Evolutionary conservation across 2,797 vertebrate species (phyloP).

Genomic region (Pangasius macronema): DNA sequence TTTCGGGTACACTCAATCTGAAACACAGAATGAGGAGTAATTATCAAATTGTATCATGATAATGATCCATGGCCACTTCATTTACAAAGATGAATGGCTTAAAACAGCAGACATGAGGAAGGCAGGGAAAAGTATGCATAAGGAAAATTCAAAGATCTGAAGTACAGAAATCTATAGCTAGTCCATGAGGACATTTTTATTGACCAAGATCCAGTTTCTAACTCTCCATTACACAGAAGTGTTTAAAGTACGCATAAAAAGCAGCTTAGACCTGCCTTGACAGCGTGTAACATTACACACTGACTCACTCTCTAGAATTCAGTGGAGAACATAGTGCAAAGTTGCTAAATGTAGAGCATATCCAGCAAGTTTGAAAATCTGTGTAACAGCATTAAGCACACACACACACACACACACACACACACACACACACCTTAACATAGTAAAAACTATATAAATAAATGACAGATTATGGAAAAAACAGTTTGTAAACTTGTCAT

Average conservation of each 20-base stretch:
- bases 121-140: not conserved
- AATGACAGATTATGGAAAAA: not conserved
- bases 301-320: not conserved
- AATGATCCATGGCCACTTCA: not conserved
- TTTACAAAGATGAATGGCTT: not conserved
- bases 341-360: not conserved
- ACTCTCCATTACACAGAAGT: not conserved
- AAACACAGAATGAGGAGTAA: conserved; percentile 53
- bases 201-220: not conserved
- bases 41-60: not conserved
- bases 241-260: not conserved
- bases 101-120: not conserved
- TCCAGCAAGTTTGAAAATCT: not conserved
- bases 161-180: not conserved
- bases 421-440: not conserved
- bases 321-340: too few species aligned
- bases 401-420: too few species aligned
- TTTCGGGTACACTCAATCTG: conserved; percentile 94
- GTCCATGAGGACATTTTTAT: not conserved
- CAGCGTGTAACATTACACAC: not conserved
- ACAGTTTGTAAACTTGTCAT: not conserved
- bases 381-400: not conserved
- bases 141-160: not conserved
- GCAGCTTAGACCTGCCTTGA: not conserved
- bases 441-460: not conserved